Conservation (phyloP, 2,797 vertebrate genomes). For the Lepus oiostolus region DNA sequence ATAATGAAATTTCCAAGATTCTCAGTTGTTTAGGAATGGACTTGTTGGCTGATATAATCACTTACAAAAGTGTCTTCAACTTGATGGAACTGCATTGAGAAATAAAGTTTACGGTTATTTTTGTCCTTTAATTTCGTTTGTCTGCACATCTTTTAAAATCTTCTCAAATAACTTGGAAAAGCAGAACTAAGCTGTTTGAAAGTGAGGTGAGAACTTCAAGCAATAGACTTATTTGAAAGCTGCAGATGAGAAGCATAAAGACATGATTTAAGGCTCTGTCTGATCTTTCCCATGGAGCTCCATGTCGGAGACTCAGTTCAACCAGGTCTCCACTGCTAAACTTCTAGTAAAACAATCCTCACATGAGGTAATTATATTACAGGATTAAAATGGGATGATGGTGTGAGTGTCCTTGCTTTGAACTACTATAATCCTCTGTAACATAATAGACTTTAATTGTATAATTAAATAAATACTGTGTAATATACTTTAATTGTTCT, state of each 20-base stretch:
- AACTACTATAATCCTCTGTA: background rate
- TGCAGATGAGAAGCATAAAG: background rate
- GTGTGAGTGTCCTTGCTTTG: background rate
- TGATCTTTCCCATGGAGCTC: background rate
- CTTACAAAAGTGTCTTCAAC: no score
- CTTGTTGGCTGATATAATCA: no score
- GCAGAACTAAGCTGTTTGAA: background rate
- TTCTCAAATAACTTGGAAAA: background rate
- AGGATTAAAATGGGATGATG: background rate
- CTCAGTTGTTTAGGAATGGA: no score
- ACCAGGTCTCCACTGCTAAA: background rate
- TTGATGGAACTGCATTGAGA: no score
- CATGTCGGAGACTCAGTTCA: background rate
- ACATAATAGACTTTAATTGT: background rate
- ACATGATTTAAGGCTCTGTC: background rate
- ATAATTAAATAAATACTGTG: background rate
- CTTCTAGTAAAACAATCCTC: background rate
- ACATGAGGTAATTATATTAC: background rate
- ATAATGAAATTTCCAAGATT: no score
- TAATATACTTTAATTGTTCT: conserved; percentile 2
- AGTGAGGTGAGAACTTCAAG: background rate
- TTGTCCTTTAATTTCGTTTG: no score
- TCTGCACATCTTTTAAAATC: no score
- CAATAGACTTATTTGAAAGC: background rate
- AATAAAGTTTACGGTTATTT: no score